Evolutionary conservation across 2,113 vertebrate genomes (phyloP).

Genomic region (Pitta sordida): DNA sequence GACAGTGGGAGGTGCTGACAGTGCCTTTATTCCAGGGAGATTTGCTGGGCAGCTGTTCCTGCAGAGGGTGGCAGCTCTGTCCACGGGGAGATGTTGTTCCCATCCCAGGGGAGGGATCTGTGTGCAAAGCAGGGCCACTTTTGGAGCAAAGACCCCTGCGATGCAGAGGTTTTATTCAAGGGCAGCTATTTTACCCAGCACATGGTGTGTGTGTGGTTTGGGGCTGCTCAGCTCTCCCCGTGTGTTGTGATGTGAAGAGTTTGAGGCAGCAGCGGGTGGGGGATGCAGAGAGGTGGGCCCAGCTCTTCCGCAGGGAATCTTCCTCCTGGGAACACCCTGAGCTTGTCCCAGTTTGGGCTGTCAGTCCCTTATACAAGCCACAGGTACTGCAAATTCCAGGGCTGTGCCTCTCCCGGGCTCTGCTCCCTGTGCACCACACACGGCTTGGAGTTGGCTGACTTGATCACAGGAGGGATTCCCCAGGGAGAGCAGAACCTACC

Average conservation of each 20-base stretch:
- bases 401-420: background rate
- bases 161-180: rapidly evolving
- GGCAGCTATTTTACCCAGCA: rapidly evolving
- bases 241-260: rapidly evolving
- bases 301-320: background rate
- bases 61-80: background rate
- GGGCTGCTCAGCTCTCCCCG: background rate
- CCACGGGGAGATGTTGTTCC: rapidly evolving
- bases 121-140: rapidly evolving
- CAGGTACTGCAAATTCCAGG: background rate
- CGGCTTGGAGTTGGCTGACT: background rate
- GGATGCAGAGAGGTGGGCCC: rapidly evolving
- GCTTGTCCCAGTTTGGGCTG: background rate
- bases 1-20: background rate
- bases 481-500: background rate
- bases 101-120: background rate
- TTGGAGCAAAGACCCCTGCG: rapidly evolving
- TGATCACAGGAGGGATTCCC: background rate
- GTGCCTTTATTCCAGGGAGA: background rate
- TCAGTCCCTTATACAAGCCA: rapidly evolving
- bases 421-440: rapidly evolving
- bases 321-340: background rate
- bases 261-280: background rate
- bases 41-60: background rate
- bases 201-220: background rate